Percentiles rank a stretch among this genome's conserved stretches.
Conservation (phyloP, 2,113 vertebrate species). For the Garra rufa region DNA sequence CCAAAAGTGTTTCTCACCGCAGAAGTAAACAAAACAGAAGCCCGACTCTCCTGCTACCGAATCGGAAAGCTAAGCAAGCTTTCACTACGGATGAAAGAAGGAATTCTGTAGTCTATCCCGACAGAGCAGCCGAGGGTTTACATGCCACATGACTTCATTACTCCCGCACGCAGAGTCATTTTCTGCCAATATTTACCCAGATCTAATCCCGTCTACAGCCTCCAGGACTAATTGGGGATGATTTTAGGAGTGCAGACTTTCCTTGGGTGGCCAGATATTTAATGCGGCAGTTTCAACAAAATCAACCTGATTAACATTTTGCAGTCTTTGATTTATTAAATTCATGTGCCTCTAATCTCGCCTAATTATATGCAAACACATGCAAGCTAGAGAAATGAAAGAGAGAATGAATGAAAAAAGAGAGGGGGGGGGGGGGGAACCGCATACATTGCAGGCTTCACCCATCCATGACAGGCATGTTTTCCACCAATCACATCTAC, state of each 20-base stretch:
- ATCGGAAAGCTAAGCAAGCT: background rate
- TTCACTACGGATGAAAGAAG: background rate
- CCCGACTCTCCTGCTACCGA: background rate
- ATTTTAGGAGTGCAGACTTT: conserved; percentile 19
- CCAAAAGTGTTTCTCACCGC: conserved; percentile 12
- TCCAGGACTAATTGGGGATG: conserved; percentile 19
- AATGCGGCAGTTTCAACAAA: conserved; percentile 38
- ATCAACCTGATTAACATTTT: conserved; percentile 46
- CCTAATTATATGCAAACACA: conserved; percentile 46
- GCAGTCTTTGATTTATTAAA: conserved; percentile 41
- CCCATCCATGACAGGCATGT: background rate
- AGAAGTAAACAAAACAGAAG: conserved; percentile 12
- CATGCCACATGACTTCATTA: conserved; percentile 27
- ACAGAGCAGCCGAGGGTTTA: background rate
- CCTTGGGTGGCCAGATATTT: conserved; percentile 45
- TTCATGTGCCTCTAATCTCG: conserved; percentile 37
- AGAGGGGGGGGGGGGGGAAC: background rate
- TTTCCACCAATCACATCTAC: conserved; percentile 24
- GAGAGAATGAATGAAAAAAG: background rate
- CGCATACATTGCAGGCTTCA: background rate
- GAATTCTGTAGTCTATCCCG: background rate
- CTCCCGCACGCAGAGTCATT: background rate
- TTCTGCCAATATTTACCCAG: conserved; percentile 41
- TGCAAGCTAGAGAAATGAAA: background rate
- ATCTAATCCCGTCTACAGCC: conserved; percentile 31